phyloP scores from a whole-genome alignment of 1,140 invertebrate genomes.

The Teleogryllus occipitalis region DNA sequence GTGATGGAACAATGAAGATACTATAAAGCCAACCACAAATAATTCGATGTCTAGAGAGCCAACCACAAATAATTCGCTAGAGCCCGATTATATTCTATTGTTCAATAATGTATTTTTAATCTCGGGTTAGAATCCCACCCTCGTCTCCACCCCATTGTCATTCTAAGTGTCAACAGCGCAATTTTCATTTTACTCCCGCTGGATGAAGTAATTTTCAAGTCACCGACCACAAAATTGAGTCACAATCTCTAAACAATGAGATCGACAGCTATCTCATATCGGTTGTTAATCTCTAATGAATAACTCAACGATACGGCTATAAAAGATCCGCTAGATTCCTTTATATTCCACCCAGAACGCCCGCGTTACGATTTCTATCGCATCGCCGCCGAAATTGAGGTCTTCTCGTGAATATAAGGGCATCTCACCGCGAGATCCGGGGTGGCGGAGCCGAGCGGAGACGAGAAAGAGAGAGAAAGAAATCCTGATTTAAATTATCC shows the following conservation, averaged over 20 bases:
- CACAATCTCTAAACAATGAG: neutral
- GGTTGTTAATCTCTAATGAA: neutral
- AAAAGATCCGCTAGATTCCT: neutral
- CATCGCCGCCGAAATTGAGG: neutral
- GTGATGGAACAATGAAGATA: too few relatives aligned
- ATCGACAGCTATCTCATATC: neutral
- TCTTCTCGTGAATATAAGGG: neutral
- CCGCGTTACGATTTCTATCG: neutral
- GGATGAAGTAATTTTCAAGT: neutral
- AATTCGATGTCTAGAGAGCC: neutral
- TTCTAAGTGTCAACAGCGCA: neutral
- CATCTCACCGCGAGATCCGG: neutral
- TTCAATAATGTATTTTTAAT: neutral
- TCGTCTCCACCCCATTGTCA: neutral
- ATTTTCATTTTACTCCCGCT: neutral
- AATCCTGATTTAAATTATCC: neutral
- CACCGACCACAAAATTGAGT: neutral
- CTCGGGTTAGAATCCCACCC: neutral
- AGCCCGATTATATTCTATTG: neutral
- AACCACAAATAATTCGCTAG: neutral
- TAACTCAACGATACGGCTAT: neutral
- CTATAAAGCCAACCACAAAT: too few relatives aligned
- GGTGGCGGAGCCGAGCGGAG: neutral
- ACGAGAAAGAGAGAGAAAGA: neutral
- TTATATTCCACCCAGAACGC: neutral